phyloP scores from a whole-genome alignment of 2,113 vertebrate species.

The Tricholaema leucomelas region DNA sequence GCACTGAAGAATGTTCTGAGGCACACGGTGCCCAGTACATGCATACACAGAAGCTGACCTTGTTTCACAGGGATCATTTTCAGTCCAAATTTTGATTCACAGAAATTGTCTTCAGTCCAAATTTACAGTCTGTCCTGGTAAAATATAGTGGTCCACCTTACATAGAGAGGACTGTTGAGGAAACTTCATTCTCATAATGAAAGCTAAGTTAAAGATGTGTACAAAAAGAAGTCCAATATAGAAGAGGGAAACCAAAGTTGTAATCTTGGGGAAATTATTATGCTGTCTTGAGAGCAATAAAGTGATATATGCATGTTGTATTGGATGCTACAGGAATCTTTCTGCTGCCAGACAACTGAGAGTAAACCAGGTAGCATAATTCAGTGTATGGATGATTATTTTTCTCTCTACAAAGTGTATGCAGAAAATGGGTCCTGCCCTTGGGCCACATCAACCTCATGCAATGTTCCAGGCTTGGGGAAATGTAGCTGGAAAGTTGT shows the following conservation, averaged over 20 bases:
- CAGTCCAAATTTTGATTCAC: not conserved
- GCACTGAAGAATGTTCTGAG: not conserved
- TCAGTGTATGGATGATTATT: not conserved
- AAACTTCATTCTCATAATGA: not conserved
- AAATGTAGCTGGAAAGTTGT: too few relatives aligned
- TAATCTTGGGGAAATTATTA: not conserved
- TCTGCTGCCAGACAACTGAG: not conserved
- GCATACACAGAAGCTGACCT: not conserved
- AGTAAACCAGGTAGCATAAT: not conserved
- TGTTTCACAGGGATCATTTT: not conserved
- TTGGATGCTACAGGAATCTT: not conserved
- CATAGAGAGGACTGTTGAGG: not conserved
- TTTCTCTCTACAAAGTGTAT: not conserved
- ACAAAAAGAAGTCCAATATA: not conserved
- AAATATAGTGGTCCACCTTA: not conserved
- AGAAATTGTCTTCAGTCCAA: not conserved
- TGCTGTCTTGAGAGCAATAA: not conserved
- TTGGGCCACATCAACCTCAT: too few relatives aligned
- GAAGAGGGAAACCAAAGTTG: not conserved
- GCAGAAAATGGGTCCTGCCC: not conserved
- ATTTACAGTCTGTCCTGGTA: not conserved
- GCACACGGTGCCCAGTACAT: not conserved
- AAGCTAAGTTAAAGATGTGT: not conserved
- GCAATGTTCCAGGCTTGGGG: too few relatives aligned
- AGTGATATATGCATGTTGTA: not conserved